Conservation (phyloP, 35 echinoderm and acorn worm genomes). For the Chiridota heheva region DNA sequence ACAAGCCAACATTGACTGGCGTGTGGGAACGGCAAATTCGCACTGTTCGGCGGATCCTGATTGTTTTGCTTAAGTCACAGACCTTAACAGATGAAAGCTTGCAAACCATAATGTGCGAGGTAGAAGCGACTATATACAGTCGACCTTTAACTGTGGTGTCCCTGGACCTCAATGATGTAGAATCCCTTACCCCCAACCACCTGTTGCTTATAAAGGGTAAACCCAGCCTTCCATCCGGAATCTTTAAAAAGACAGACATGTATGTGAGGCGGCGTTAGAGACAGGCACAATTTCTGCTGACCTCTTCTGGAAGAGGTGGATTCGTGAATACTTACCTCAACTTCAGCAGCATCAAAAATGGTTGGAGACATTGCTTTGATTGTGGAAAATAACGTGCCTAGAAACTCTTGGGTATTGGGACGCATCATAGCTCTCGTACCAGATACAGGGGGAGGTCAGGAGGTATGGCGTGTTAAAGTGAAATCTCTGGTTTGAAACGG, state of each 20-base stretch:
- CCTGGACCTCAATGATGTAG: constrained; percentile 38
- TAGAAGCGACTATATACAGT: background rate
- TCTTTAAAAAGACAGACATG: constrained; percentile 15
- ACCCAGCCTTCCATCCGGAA: constrained; percentile 3
- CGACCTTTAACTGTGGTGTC: constrained; percentile 20
- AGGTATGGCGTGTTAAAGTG: constrained; percentile 7
- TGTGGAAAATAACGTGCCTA: constrained; percentile 27
- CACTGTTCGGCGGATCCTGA: constrained; percentile 44
- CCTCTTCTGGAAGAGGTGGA: no score
- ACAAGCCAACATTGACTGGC: constrained; percentile 29
- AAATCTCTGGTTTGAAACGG: constrained; percentile 6
- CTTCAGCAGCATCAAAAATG: no score
- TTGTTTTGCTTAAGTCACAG: constrained; percentile 1
- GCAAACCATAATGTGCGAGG: constrained; percentile 10
- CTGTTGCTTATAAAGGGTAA: constrained; percentile 45
- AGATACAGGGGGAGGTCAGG: constrained; percentile 1
- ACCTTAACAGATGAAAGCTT: constrained; percentile 27
- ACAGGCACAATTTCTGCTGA: no score
- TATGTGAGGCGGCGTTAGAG: no score
- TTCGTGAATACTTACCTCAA: no score
- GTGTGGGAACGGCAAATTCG: constrained; percentile 66
- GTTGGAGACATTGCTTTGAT: constrained; percentile 44
- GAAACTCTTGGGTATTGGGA: constrained; percentile 34
- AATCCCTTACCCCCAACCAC: constrained; percentile 63
- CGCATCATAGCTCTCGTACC: background rate